Evolutionary conservation across 2,797 vertebrate genomes (phyloP), one percentile per base, ranked within the genome.

Genomic region (Hyperoplus lanceolatus): DNA sequence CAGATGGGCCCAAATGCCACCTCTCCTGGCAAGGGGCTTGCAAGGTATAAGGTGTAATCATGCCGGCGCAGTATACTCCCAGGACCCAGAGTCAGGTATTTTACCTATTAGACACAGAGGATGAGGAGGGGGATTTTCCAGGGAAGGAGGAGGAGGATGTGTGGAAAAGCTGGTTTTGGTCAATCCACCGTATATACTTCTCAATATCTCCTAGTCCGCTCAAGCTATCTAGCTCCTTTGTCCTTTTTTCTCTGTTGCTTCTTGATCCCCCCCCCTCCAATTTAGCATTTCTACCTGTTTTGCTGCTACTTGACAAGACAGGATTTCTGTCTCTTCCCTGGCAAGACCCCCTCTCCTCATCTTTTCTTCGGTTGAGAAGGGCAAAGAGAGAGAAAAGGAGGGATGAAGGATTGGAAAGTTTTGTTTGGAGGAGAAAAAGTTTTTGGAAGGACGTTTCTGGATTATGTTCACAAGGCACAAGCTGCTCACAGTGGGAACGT

Each of bases 401-500:
- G 92, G 92, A 94, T 90, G 90, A 94, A 90, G 92, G 88, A 93
- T 93, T 93, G 93, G 3, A 94, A 95, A 95, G 95, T 95, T 93
- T 92, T 29, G 29, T 29, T 29, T 29, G 29, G 87, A 88, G 85
- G 84, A 87, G 92, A 85, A 93, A 95, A 95, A 94, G 93, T 94
- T 95, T 95, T 95, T 95, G 94, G 95, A 96, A 29, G 95, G 95
- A 94, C 92, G 77, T 95, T 96, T 95, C 94, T 96, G 94, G 95
- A 96, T 95, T 95, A 95, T 91, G 93, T 95, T 96, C 94, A 94
- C 90, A 87, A 95, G 92, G 93, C 94, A 94, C 95, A 96, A 95
- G 95, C 95, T 96, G 95, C 94, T 96, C 95, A 94, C 94, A 96
- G 94, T 94, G 92, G 95, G 95, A 96, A 94, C 91, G 93, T 96